Conservation (phyloP, 1,140 invertebrate species). For the Mya arenaria region DNA sequence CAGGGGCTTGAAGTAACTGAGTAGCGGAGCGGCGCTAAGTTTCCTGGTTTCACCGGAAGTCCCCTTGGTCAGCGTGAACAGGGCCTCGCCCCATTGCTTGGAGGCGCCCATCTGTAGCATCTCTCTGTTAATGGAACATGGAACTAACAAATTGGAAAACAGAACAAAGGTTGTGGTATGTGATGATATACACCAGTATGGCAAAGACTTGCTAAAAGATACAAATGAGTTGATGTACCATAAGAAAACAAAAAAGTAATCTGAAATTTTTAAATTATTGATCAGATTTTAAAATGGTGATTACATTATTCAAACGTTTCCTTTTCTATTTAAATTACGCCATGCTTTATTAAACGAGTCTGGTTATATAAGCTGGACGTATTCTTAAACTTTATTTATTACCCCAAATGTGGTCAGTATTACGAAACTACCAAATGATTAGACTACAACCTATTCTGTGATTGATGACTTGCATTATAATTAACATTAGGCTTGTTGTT, state of each 20-base stretch:
- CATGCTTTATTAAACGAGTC: too few relatives aligned
- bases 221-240: not conserved
- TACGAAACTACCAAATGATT: too few relatives aligned
- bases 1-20: constrained; percentile 29
- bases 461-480: too few relatives aligned
- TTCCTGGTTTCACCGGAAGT: constrained; percentile 18
- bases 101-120: constrained; percentile 45
- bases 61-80: constrained; percentile 20
- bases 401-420: too few relatives aligned
- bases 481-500: too few relatives aligned
- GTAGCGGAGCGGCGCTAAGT: constrained; percentile 1
- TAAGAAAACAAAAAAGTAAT: not conserved
- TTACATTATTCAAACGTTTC: not conserved
- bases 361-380: too few relatives aligned
- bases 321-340: too few relatives aligned
- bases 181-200: not conserved
- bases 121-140: not conserved
- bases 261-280: not conserved
- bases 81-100: constrained; percentile 24
- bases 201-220: not conserved
- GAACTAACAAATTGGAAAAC: not conserved
- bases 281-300: not conserved
- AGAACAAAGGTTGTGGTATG: not conserved
- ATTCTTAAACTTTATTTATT: too few relatives aligned
- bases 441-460: too few relatives aligned